Conservation (phyloP, 2,113 vertebrate genomes). For the Dromiciops gliroides region DNA sequence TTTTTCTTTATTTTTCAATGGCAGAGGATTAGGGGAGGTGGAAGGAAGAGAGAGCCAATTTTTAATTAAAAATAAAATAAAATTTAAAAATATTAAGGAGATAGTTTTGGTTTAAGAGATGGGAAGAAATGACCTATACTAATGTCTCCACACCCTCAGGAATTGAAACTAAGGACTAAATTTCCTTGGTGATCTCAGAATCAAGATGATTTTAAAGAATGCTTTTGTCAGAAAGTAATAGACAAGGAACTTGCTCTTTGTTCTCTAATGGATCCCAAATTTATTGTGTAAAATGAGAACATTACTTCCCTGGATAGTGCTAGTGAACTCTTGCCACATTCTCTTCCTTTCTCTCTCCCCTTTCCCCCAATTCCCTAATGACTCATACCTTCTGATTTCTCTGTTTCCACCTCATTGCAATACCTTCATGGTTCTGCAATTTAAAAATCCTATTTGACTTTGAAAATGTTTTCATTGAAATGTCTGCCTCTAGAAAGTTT, state of each 20-base stretch:
- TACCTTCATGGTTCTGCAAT: not conserved
- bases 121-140: not conserved
- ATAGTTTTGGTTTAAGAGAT: not conserved
- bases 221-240: not conserved
- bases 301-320: not conserved
- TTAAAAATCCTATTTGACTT: not conserved
- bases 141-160: not conserved
- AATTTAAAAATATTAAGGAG: not conserved
- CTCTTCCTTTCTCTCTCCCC: not conserved
- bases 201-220: not conserved
- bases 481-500: not conserved
- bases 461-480: not conserved
- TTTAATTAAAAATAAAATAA: too few species aligned
- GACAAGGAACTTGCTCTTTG: not conserved
- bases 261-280: not conserved
- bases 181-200: not conserved
- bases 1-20: not conserved
- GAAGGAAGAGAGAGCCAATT: not conserved
- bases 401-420: not conserved
- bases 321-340: not conserved
- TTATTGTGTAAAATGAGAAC: not conserved
- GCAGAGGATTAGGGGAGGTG: not conserved
- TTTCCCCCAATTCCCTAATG: not conserved
- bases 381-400: not conserved
- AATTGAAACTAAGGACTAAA: not conserved